Base-by-base conservation (phyloP, 1,140 invertebrate species). In the Zaprionus nigranus region DNA sequence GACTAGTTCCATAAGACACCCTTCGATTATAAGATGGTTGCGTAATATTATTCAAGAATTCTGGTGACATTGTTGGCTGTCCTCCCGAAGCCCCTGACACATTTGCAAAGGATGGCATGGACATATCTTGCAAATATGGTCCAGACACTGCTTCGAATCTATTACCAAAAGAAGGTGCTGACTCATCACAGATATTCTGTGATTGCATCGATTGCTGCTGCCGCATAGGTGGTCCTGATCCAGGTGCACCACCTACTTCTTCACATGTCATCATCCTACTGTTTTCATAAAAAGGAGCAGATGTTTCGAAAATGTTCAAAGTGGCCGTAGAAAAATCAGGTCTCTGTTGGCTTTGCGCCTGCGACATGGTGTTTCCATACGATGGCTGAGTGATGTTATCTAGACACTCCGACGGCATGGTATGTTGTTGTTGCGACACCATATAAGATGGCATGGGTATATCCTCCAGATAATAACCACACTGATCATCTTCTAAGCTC, bases 381-480 rank as follows among this genome's bases (percentile, higher is more conserved):
- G 54, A 64, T 9, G 68, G 68, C 9, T 28, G 34, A 12, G 46
- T 71, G 3, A 64, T 38, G n/a, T 71, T 20, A 1, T 71, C 36
- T 5, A 71, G 9, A 7, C 40, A 59, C 5, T 65, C 61, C 7
- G 49, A 43, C 5, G 69, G 54, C 30, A 64, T 30, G 1, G 17
- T 38, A 30, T 22, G 53, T 17, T 72, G 69, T 24, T 40, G 24
- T 60, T 46, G n/a, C n/a, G 40, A 46, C 40, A 46, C n/a, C 6
- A 7, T 17, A 46, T 46, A 46, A 7, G 40, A 46, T 0, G 40
- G 40, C 40, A 46, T 46, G 6, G n/a, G 2, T 15, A 46, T 17
- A 46, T 46, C 40, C n/a, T 46, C 40, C n/a, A 46, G 40, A 46
- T 46, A 46, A 34, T 11, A 34, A 11, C 30, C 2, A 17, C 56